Percentiles rank a stretch among this genome's conserved stretches.
Evolutionary conservation across 2,888 invertebrate genomes (phyloP).

Genomic region (Harpagoxenus sublaevis): DNA sequence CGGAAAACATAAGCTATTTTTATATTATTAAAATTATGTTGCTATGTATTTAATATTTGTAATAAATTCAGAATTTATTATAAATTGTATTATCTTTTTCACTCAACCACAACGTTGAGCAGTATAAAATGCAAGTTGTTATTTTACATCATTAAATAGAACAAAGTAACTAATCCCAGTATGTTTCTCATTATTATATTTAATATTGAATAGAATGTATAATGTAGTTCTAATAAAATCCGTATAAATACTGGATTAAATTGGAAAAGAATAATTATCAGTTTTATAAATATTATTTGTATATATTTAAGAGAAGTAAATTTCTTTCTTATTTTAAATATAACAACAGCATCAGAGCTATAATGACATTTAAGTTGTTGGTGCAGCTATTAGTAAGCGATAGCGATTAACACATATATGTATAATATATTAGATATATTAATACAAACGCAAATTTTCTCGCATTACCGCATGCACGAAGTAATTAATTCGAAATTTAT

Average conservation of each 20-base stretch:
- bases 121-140: not conserved
- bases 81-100: not conserved
- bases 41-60: slow-evolving; percentile 31
- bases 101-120: not conserved
- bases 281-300: not conserved
- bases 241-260: not conserved
- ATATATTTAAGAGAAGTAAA: too few species aligned
- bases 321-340: not conserved
- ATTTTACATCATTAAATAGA: slow-evolving; percentile 4
- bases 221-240: not conserved
- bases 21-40: slow-evolving; percentile 27
- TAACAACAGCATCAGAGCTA: too few species aligned
- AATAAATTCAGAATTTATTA: slow-evolving; percentile 14
- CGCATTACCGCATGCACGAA: too few species aligned
- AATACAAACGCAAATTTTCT: too few species aligned
- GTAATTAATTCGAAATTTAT: too few species aligned
- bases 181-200: not conserved
- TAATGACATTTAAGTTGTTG: too few species aligned
- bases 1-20: slow-evolving; percentile 5
- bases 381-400: too few species aligned
- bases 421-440: too few species aligned
- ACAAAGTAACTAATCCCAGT: not conserved
- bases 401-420: too few species aligned
- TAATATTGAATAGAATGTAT: not conserved
- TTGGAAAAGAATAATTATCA: not conserved